Conservation (phyloP, 2,797 vertebrate genomes). For the Poeciliopsis paucimaculata region DNA sequence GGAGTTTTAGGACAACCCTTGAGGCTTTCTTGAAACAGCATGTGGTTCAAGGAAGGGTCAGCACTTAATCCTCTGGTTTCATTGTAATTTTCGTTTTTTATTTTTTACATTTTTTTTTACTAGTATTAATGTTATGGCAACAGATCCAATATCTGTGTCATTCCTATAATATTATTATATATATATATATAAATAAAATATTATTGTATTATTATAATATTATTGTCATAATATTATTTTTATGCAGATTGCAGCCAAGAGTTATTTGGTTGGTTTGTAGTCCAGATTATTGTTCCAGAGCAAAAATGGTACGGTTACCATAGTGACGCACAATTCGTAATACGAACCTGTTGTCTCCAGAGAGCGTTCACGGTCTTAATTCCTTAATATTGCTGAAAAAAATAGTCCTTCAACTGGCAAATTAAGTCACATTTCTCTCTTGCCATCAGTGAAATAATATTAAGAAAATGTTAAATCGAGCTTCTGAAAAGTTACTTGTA, state of each 20-base stretch:
- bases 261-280: constrained; percentile 29
- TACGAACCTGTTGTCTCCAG: background rate
- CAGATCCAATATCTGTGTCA: no score
- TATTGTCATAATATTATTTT: background rate
- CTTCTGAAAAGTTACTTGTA: no score
- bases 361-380: background rate
- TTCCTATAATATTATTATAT: no score
- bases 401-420: no score
- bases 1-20: background rate
- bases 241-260: background rate
- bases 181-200: no score
- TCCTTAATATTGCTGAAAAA: no score
- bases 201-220: no score
- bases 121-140: no score
- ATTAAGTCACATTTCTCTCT: no score
- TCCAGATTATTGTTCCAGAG: constrained; percentile 25
- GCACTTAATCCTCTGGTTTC: background rate
- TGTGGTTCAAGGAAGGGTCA: constrained; percentile 10
- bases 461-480: no score
- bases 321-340: background rate
- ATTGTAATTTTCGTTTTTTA: background rate
- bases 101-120: background rate
- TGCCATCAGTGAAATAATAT: no score
- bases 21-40: background rate
- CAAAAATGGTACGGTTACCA: background rate